Percentiles rank a stretch among this genome's conserved stretches.
phyloP scores from a whole-genome alignment of 2,113 vertebrate genomes.

The Vidua chalybeata region DNA sequence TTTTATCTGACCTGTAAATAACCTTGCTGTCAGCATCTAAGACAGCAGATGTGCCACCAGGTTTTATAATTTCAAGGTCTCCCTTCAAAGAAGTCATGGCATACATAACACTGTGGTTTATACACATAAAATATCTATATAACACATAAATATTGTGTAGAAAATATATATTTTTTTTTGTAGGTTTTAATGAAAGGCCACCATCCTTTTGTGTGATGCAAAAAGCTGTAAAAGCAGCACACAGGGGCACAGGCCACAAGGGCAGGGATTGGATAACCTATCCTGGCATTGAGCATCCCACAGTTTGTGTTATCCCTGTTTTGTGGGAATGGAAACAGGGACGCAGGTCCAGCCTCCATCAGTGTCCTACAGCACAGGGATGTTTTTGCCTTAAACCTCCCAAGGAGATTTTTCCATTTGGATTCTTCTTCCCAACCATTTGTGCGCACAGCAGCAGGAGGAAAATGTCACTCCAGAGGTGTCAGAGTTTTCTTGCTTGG shows the following conservation, averaged over 20 bases:
- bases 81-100: neutral
- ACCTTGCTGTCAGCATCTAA: neutral
- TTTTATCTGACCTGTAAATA: neutral
- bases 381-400: neutral
- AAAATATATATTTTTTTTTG: neutral
- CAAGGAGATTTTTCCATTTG: neutral
- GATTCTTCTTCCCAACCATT: neutral
- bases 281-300: neutral
- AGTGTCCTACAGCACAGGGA: neutral
- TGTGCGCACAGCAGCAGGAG: neutral
- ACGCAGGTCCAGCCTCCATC: too few species aligned
- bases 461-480: neutral
- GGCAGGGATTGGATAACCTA: neutral
- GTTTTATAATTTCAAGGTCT: neutral
- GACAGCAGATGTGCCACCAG: too few species aligned
- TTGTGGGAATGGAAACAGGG: neutral
- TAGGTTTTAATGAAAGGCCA: neutral
- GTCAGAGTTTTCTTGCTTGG: neutral
- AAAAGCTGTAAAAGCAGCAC: neutral
- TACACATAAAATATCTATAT: neutral
- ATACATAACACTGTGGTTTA: rapidly evolving
- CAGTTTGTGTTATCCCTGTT: neutral
- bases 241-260: neutral
- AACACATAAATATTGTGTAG: neutral
- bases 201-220: neutral